Base-by-base conservation (phyloP, 2,888 invertebrate species). In the Perizoma affinitatum region DNA sequence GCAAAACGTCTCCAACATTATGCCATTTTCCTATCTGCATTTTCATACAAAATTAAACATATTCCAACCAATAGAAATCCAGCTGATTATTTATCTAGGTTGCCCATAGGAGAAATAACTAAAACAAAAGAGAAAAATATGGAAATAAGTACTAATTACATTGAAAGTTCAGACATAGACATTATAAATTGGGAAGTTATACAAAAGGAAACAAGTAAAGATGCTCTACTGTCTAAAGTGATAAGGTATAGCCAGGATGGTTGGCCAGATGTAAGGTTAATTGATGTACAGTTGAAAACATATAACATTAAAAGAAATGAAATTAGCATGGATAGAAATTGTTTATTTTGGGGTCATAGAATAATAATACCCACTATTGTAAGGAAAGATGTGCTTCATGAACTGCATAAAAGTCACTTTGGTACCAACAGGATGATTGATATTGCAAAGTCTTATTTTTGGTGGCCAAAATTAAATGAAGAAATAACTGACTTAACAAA, bases 1-100 rank as follows among this genome's bases (percentile, higher is more conserved):
- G 76, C 78, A 0, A 78, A 73, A 50, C 10, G 70, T 10, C 10
- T 70, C 7, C 72, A 73, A 42, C 68, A 73, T 47, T 73, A 66
- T 54, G 63, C 69, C 4, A 71, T 70, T n/a, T 73, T 72, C 53
- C 49, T 73, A 4, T 67, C 68, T 8, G 46, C 46, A 4, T 46
- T 46, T 8, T 6, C 4, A 40, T 69, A 70, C 48, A 62, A 48
- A 49, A 55, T 72, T 5, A 54, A 45, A 51, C 63, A 70, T 52
- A 69, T 71, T 4, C 49, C 44, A 36, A 54, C 64, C 1, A 36
- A 49, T 54, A 36, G 7, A 42, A 69, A 68, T 49, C 70, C 69
- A 49, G 72, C 68, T 33, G 69, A 69, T 58, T 58, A 40, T 9
- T 46, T 58, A 8, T 46, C 46, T 8, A 5, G 46, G 3, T 46